Evolutionary conservation across 1,140 invertebrate genomes (phyloP).

Genomic region (Lithobius niger): DNA sequence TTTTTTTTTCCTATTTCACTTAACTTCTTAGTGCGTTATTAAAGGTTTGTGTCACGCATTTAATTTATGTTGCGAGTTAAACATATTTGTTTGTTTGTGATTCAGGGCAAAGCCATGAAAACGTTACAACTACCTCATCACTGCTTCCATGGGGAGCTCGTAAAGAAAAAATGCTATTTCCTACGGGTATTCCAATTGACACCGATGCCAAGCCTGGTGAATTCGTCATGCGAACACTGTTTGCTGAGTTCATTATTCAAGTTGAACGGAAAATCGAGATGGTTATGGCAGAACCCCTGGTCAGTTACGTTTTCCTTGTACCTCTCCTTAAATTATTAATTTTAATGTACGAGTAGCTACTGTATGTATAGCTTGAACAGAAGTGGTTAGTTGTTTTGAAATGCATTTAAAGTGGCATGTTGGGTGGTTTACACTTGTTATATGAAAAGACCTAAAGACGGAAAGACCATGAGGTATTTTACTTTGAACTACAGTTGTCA

Average conservation of each 20-base stretch:
- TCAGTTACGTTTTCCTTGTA: too few species aligned
- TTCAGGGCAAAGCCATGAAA: slow-evolving; percentile 1
- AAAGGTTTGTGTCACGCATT: neutral
- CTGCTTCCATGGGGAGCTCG: slow-evolving; percentile 64
- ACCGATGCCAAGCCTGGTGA: slow-evolving; percentile 57
- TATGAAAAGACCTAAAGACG: too few species aligned
- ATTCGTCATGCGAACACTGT: slow-evolving; percentile 85
- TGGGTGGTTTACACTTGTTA: too few species aligned
- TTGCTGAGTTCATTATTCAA: slow-evolving; percentile 83
- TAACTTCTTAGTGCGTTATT: neutral
- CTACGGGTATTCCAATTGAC: slow-evolving; percentile 21
- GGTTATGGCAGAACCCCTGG: slow-evolving; percentile 77
- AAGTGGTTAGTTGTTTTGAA: too few species aligned
- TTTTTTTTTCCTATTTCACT: neutral
- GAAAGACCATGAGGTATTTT: too few species aligned
- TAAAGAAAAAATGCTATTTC: slow-evolving; percentile 44
- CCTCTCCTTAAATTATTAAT: too few species aligned
- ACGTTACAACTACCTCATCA: too few species aligned
- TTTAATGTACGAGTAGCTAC: too few species aligned
- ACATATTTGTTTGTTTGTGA: neutral
- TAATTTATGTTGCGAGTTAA: neutral
- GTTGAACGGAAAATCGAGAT: slow-evolving; percentile 90
- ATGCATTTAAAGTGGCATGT: too few species aligned
- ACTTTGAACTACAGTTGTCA: too few species aligned
- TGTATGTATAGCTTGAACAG: too few species aligned